phyloP scores from a whole-genome alignment of 2,113 vertebrate genomes.

The Diadophis punctatus region DNA sequence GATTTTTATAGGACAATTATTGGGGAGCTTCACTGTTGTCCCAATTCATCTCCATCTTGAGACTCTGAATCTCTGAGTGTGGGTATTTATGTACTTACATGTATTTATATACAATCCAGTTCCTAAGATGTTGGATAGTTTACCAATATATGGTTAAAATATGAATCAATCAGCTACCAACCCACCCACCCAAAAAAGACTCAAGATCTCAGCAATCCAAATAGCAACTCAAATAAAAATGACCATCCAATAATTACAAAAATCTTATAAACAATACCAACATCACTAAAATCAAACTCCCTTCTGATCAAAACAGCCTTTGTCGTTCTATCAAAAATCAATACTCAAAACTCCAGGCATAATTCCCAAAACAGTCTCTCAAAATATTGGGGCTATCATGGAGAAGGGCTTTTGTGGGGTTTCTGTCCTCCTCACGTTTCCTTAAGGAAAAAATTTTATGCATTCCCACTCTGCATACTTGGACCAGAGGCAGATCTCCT shows the following conservation, averaged over 20 bases:
- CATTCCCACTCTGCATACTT: neutral
- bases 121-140: neutral
- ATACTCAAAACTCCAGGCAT: neutral
- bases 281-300: neutral
- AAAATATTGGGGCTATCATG: neutral
- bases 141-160: neutral
- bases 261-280: neutral
- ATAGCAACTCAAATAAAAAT: neutral
- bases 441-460: neutral
- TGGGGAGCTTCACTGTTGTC: neutral
- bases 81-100: neutral
- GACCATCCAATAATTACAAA: neutral
- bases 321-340: neutral
- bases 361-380: neutral
- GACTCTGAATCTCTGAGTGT: neutral
- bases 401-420: neutral
- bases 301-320: neutral
- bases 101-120: neutral
- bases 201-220: neutral
- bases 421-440: neutral
- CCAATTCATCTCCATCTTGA: neutral
- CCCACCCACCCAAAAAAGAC: neutral
- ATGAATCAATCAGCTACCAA: neutral
- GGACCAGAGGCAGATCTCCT: neutral
- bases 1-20: neutral